Evolutionary conservation across 2,113 vertebrate species (phyloP).

Genomic region (Mesitornis unicolor): DNA sequence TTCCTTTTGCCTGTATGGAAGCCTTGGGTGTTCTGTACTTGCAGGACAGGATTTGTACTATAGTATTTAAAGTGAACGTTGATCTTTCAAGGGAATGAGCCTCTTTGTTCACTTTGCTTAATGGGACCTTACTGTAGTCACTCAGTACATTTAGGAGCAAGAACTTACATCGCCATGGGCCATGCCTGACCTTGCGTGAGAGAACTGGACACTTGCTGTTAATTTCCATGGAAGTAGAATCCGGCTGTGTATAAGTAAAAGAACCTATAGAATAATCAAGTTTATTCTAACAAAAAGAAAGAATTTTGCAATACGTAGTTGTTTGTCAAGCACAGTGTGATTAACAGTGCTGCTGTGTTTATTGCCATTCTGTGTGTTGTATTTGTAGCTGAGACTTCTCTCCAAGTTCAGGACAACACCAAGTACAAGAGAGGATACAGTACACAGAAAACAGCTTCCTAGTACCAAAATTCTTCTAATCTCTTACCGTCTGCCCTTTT

Average conservation of each 20-base stretch:
- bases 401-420: background rate
- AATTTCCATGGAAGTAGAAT: background rate
- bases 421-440: background rate
- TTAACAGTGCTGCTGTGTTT: background rate
- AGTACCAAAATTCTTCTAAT: background rate
- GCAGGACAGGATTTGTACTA: background rate
- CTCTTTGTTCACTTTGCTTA: background rate
- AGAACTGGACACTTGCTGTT: background rate
- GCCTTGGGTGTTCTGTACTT: background rate
- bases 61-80: background rate
- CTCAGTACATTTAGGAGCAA: background rate
- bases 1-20: background rate
- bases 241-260: background rate
- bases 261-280: background rate
- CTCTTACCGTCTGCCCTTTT: background rate
- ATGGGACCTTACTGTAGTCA: background rate
- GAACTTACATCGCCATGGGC: background rate
- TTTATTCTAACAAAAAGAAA: background rate
- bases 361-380: background rate
- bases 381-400: background rate
- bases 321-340: background rate
- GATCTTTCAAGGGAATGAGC: background rate
- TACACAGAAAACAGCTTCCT: background rate
- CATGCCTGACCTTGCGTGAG: background rate
- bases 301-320: background rate